Base-by-base conservation (phyloP, 2,888 invertebrate species). In the Steinernema hermaphroditum region DNA sequence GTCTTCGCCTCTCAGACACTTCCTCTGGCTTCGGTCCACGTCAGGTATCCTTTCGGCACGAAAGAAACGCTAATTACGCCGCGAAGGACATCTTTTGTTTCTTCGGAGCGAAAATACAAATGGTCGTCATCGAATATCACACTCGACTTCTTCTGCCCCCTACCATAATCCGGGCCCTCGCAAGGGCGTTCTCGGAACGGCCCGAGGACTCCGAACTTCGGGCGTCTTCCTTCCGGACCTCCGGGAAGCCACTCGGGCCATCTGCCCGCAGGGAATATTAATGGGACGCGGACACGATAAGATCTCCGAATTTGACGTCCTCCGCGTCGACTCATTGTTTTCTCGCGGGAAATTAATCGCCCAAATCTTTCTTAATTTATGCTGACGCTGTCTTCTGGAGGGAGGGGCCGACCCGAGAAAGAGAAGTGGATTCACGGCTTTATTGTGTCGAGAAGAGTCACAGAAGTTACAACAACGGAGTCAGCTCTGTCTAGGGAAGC, bases 261-360 rank as follows among this genome's bases (percentile, higher is more conserved):
- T 54, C 54, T 54, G 54, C 54, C 54, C 54, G 54, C 24, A 19
- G 54, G 54, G 24, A 54, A 14, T 19, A 54, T 54, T 54, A 22
- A 54, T 54, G 54, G 54, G 4, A 4, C 54, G 54, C 54, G 12
- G 19, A 27, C 54, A 54, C 54, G 54, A 54, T 54, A 54, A 54
- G 54, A 54, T 54, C 54, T 27, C 49, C 54, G 54, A 22, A 19
- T 54, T 54, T 54, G 54, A 54, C 54, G 54, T 54, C 27, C 54
- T 54, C 22, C 24, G 54, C 54, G 14, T 27, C 24, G 54, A 54
- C 54, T 54, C 54, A 54, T 54, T 54, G 54, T 54, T 54, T 54
- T 27, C 54, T 54, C 54, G 54, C 54, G 54, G 54, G 54, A 54
- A 54, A 54, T 54, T 54, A 54, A 54, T 54, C 54, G 54, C n/a